phyloP scores from a whole-genome alignment of 2,113 vertebrate genomes.

The Falco punctatus region DNA sequence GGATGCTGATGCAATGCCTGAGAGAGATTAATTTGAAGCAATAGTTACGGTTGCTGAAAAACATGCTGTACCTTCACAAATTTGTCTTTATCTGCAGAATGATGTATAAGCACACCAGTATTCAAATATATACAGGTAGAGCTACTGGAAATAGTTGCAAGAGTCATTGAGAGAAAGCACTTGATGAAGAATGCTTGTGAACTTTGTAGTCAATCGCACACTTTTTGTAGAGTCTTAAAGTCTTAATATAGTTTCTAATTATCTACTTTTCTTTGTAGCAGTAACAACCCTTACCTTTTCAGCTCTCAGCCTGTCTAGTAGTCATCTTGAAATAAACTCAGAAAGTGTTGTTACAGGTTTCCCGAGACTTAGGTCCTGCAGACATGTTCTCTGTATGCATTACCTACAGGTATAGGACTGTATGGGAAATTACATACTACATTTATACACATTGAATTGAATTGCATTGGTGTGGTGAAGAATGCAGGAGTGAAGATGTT shows the following conservation, averaged over 20 bases:
- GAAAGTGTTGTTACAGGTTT: background rate
- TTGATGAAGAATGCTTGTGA: background rate
- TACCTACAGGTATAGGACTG: background rate
- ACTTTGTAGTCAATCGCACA: background rate
- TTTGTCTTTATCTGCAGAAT: background rate
- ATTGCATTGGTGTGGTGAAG: background rate
- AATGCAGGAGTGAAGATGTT: background rate
- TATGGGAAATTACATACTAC: background rate
- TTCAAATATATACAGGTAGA: background rate
- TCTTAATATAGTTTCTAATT: background rate
- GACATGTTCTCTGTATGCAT: background rate
- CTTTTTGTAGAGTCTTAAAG: background rate
- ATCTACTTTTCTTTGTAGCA: background rate
- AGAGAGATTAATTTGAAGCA: background rate
- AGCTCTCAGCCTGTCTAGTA: background rate
- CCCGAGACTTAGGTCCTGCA: background rate
- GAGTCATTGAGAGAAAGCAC: background rate
- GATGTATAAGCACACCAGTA: background rate
- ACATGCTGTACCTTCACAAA: background rate
- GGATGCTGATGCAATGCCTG: background rate
- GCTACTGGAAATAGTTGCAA: background rate
- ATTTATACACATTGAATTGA: background rate
- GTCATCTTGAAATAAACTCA: background rate
- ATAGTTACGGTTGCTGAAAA: background rate
- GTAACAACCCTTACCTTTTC: background rate